phyloP scores from a whole-genome alignment of 2,113 vertebrate genomes.

The Paradisaea rubra region DNA sequence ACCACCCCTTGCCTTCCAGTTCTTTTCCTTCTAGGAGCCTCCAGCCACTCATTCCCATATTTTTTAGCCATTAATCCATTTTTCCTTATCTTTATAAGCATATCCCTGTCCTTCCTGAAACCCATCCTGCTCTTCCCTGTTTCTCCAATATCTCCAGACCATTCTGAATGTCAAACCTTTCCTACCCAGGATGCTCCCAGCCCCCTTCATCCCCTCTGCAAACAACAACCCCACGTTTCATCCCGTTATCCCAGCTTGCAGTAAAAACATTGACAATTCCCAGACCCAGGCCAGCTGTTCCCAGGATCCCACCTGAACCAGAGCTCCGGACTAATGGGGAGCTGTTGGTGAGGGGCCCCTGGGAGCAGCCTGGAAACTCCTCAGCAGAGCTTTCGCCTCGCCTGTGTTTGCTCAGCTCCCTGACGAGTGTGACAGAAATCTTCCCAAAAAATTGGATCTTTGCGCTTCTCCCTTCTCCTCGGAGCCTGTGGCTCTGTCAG shows the following conservation, averaged over 20 bases:
- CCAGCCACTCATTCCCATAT: background rate
- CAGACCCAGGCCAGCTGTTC: background rate
- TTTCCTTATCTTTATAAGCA: background rate
- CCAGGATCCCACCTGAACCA: background rate
- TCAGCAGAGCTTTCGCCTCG: background rate
- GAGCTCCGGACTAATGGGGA: background rate
- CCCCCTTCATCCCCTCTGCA: background rate
- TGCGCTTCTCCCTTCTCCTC: background rate
- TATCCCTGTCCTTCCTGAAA: background rate
- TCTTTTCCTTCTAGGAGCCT: background rate
- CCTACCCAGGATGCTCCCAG: background rate
- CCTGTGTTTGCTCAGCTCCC: background rate
- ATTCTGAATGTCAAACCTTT: background rate
- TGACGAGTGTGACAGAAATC: background rate
- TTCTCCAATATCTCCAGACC: background rate
- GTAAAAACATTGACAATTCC: background rate
- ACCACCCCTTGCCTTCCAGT: background rate
- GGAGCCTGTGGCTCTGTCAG: background rate
- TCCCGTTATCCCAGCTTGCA: background rate
- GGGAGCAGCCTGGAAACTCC: background rate
- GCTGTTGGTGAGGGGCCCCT: background rate
- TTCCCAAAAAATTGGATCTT: background rate
- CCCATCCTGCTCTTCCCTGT: background rate
- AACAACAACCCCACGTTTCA: background rate
- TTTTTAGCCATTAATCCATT: background rate